These are phyloP conservation scores for Phengaris alcon DNA, from an alignment of 2,888 invertebrate genomes.

Conservation along the genomic window DNA sequence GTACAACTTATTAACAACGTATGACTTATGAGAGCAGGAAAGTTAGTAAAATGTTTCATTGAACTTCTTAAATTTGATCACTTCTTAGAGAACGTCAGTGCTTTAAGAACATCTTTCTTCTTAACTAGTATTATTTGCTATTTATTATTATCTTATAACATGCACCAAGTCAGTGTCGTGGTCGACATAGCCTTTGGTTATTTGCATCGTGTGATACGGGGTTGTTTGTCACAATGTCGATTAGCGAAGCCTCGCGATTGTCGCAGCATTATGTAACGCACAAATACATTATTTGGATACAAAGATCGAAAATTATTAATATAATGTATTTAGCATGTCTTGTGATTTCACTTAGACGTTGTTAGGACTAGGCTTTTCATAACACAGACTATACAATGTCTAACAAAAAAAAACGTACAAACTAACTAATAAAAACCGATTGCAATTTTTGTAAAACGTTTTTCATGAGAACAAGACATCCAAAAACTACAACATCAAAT, in stretches of 20 bases:
- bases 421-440: no score
- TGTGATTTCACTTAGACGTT: background rate
- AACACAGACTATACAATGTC: background rate
- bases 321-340: background rate
- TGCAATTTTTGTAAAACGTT: no score
- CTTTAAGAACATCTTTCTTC: background rate
- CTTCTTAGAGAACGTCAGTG: no score
- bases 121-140: background rate
- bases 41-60: no score
- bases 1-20: no score
- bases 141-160: constrained; percentile 23
- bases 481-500: no score
- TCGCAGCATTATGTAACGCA: constrained; percentile 34
- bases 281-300: constrained; percentile 30
- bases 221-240: constrained; percentile 41
- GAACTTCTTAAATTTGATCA: no score
- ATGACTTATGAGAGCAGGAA: no score
- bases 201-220: constrained; percentile 32
- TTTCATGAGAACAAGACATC: no score
- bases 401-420: no score
- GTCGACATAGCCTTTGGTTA: constrained; percentile 37
- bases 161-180: constrained; percentile 36
- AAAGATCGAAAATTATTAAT: constrained; percentile 25
- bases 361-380: background rate
- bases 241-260: constrained; percentile 39